phyloP scores from a whole-genome alignment of 92 coral and sea anemone genomes.

The Epizoanthus ramosus region DNA sequence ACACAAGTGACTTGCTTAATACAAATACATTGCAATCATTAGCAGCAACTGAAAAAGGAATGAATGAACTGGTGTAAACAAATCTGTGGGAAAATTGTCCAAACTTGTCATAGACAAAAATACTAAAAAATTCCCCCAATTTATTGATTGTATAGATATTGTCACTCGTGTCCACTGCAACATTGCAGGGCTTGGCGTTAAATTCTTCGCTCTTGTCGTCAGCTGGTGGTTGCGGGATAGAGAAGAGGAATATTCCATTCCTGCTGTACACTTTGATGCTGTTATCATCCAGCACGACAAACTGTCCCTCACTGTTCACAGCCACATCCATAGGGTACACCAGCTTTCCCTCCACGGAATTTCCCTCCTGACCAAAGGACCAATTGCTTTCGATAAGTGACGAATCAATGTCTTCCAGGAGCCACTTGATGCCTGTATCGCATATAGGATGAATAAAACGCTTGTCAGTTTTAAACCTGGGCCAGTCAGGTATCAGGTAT shows the following conservation, averaged over 20 bases:
- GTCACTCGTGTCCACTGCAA: no score
- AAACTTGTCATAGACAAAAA: neutral
- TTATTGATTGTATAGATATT: no score
- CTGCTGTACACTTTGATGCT: conserved; percentile 30
- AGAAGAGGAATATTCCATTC: neutral
- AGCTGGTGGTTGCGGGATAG: neutral
- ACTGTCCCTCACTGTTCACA: conserved; percentile 41
- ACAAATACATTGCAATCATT: no score
- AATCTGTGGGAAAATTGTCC: no score
- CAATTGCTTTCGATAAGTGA: neutral
- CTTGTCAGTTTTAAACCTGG: neutral
- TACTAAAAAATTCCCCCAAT: no score
- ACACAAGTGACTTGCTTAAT: no score
- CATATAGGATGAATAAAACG: conserved; percentile 28
- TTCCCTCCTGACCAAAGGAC: neutral
- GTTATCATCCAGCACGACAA: neutral
- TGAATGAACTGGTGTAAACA: no score
- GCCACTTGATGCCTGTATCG: conserved; percentile 2
- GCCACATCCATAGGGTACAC: conserved; percentile 26
- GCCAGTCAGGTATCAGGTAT: conserved; percentile 21
- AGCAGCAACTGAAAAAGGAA: no score
- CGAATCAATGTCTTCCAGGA: neutral
- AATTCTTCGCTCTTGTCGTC: no score
- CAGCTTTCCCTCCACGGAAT: conserved; percentile 1
- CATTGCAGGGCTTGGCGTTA: no score